Evolutionary conservation across 2,113 vertebrate genomes (phyloP), one percentile per base, ranked within the genome.

Genomic region (Reinhardtius hippoglossoides): DNA sequence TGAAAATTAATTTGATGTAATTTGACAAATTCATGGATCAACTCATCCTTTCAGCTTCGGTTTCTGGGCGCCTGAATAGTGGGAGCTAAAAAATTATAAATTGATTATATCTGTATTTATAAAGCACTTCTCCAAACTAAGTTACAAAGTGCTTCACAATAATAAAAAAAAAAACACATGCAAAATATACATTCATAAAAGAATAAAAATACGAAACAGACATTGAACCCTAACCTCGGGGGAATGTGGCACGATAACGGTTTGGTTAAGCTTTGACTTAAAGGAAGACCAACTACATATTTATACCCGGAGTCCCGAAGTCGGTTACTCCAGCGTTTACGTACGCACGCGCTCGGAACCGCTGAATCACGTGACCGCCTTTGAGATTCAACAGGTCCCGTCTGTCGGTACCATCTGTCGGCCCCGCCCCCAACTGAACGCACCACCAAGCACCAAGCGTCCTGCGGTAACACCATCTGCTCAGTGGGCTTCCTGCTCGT

Each of bases 401-500:
- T 60, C 18, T 42, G 50, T 16, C 20, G 3, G 16, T 50, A 0
- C 71, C 80, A 82, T 76, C 74, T 79, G 76, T 62, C 20, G 31
- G 18, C 52, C 44, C 31, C n/a, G 0, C 65, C 73, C 46, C 26
- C 62, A 71, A 56, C 2, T 84, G 75, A 86, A 85, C 21, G 31
- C 80, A 76, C 73, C 84, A 69, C 50, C 46, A 27, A 44, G 67
- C 70, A 75, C 48, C 71, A 46, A 77, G 67, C 18, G 40, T 76
- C 50, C 62, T 60, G 31, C 68, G 67, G 57, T 78, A 35, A 64
- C 84, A 84, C 56, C 91, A 92, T 85, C 87, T 93, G 93, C 84
- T 82, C 18, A 54, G 76, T 87, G 84, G 74, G 18, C 52, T 75
- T 23, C 27, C 27, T 62, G 67, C 71, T 18, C 8, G 72, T 84